Evolutionary conservation across 2,888 invertebrate genomes (phyloP).

Genomic region (Bhutanitis thaidina): DNA sequence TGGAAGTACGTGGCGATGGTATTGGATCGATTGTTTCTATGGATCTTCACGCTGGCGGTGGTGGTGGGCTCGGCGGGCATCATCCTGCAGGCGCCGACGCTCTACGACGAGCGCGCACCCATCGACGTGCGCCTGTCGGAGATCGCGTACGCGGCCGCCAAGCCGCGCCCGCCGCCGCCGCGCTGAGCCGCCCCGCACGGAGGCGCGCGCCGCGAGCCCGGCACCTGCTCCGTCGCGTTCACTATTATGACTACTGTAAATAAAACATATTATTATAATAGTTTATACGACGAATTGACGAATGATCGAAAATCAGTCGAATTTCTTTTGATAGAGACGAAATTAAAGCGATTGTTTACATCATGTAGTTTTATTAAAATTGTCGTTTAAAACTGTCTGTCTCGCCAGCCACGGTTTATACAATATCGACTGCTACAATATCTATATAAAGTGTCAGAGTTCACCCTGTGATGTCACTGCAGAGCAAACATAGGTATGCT

Average conservation of each 20-base stretch:
- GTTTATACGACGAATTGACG: slow-evolving; percentile 68
- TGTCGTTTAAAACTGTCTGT: too few species aligned
- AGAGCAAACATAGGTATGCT: too few species aligned
- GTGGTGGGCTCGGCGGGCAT: slow-evolving; percentile 96
- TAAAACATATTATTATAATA: slow-evolving; percentile 52
- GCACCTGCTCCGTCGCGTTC: slow-evolving; percentile 28
- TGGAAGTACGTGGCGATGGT: slow-evolving; percentile 99
- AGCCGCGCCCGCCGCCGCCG: slow-evolving; percentile 81
- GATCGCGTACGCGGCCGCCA: slow-evolving; percentile 93
- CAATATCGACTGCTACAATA: too few species aligned
- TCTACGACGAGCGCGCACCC: slow-evolving; percentile 94
- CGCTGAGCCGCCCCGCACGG: slow-evolving; percentile 16
- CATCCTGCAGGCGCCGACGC: slow-evolving; percentile 95
- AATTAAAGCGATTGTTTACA: slow-evolving; percentile 71
- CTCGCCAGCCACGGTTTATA: too few species aligned
- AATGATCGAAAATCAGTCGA: slow-evolving; percentile 63
- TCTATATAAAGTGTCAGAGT: too few species aligned
- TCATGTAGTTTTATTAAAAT: slow-evolving; percentile 19
- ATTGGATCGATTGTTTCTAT: slow-evolving; percentile 96
- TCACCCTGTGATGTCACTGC: too few species aligned
- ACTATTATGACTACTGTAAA: slow-evolving; percentile 50
- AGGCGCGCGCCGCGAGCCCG: background rate
- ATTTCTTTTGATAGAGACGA: slow-evolving; percentile 77
- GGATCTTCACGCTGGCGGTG: slow-evolving; percentile 98
- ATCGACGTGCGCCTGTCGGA: slow-evolving; percentile 93